Evolutionary conservation across 1,140 invertebrate genomes (phyloP).

Genomic region (Acyrthosiphon pisum): DNA sequence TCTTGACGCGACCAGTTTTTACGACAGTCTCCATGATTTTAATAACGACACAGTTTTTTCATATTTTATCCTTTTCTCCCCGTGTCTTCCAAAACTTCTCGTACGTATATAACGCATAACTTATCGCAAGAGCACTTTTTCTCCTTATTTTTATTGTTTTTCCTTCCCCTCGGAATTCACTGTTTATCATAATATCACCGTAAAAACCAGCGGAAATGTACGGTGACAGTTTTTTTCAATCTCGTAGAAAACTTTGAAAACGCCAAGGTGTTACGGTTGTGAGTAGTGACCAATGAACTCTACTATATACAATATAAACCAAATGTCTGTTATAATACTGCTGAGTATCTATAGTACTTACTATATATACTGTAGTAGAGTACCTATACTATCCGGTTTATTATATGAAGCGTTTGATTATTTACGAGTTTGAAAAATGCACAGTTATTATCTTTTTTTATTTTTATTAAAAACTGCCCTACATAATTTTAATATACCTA

Average conservation of each 20-base stretch:
- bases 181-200: conserved; percentile 41
- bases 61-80: not conserved
- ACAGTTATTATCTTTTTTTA: not conserved
- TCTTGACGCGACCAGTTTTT: conserved; percentile 41
- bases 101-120: not conserved
- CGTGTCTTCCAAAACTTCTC: conserved; percentile 24
- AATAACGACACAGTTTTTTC: conserved; percentile 46
- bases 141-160: conserved; percentile 39
- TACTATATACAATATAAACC: not conserved
- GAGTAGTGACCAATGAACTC: conserved; percentile 11
- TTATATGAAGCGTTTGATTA: not conserved
- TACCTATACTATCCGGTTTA: not conserved
- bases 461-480: not conserved
- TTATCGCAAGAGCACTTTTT: conserved; percentile 20
- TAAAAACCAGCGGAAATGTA: conserved; percentile 39
- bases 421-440: conserved; percentile 19
- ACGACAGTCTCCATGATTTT: conserved; percentile 31
- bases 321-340: conserved; percentile 5
- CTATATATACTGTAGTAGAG: too few species aligned
- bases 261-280: not conserved
- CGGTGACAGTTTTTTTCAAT: conserved; percentile 49
- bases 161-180: not conserved
- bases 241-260: conserved; percentile 27
- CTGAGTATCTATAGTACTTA: too few species aligned
- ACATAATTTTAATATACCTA: not conserved